A percentile compares a stretch with the other conserved stretches of the same genome.
phyloP scores from a whole-genome alignment of 1,140 invertebrate species.

The Ostrea edulis region DNA sequence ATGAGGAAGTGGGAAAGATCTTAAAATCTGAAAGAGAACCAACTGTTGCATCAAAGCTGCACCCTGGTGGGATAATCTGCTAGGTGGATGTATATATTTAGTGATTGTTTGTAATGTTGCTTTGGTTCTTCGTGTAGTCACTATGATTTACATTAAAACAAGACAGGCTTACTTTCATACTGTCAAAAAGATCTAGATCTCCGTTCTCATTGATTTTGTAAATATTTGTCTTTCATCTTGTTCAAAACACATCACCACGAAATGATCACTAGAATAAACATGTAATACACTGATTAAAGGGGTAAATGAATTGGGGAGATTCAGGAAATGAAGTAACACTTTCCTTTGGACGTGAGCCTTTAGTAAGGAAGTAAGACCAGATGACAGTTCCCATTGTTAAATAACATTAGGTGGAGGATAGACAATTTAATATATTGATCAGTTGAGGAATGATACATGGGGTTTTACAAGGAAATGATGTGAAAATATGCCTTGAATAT shows the following conservation, averaged over 20 bases:
- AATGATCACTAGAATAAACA: slow-evolving; percentile 7
- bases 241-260: background rate
- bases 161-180: background rate
- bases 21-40: too few species aligned
- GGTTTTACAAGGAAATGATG: slow-evolving; percentile 15
- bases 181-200: slow-evolving; percentile 19
- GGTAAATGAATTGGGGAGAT: slow-evolving; percentile 9
- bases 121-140: background rate
- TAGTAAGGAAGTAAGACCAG: background rate
- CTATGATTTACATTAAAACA: background rate
- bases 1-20: too few species aligned
- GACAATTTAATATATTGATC: slow-evolving; percentile 1
- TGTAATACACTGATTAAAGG: background rate
- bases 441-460: background rate
- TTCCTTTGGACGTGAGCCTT: background rate
- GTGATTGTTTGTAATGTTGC: background rate
- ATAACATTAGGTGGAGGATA: background rate
- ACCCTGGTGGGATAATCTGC: background rate
- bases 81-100: background rate
- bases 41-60: too few species aligned
- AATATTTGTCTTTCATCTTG: slow-evolving; percentile 29
- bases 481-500: background rate
- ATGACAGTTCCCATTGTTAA: background rate
- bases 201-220: background rate
- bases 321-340: background rate